Evolutionary conservation across 1,140 invertebrate species (phyloP).

Genomic region (Onthophagus taurus): DNA sequence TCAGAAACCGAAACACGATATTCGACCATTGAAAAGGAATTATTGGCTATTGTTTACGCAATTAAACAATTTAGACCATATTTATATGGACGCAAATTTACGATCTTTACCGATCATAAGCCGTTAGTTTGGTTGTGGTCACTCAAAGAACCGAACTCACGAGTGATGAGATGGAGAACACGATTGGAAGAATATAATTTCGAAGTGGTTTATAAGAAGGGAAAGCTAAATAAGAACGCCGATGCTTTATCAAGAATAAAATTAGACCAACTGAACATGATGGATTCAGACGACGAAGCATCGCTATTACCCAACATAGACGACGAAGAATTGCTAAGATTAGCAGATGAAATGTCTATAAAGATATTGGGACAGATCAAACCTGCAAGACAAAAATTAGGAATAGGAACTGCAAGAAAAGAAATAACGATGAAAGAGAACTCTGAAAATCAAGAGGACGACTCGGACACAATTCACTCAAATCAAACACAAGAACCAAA

Average conservation of each 20-base stretch:
- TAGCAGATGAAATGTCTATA: too few relatives aligned
- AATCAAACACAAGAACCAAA: too few relatives aligned
- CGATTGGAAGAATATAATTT: slow-evolving; percentile 36
- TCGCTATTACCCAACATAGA: too few relatives aligned
- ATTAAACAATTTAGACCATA: slow-evolving; percentile 30
- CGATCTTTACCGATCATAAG: slow-evolving; percentile 3
- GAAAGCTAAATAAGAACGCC: slow-evolving; percentile 18
- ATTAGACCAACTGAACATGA: too few relatives aligned
- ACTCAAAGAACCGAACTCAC: slow-evolving; percentile 9
- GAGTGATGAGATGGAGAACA: slow-evolving; percentile 19
- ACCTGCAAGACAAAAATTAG: too few relatives aligned
- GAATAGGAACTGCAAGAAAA: too few relatives aligned
- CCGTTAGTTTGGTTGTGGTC: neutral
- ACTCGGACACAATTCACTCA: too few relatives aligned
- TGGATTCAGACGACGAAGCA: too few relatives aligned
- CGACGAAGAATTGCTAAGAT: too few relatives aligned
- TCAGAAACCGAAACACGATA: slow-evolving; percentile 28
- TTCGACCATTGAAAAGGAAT: slow-evolving; percentile 34
- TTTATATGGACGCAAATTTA: slow-evolving; percentile 25
- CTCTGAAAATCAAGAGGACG: too few relatives aligned
- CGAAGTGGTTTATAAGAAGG: slow-evolving; percentile 23
- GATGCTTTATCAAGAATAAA: slow-evolving; percentile 21
- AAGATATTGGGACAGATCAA: too few relatives aligned
- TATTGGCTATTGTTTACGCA: slow-evolving; percentile 20
- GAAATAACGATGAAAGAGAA: too few relatives aligned